phyloP scores from a whole-genome alignment of 2,113 vertebrate species.

The Vombatus ursinus region DNA sequence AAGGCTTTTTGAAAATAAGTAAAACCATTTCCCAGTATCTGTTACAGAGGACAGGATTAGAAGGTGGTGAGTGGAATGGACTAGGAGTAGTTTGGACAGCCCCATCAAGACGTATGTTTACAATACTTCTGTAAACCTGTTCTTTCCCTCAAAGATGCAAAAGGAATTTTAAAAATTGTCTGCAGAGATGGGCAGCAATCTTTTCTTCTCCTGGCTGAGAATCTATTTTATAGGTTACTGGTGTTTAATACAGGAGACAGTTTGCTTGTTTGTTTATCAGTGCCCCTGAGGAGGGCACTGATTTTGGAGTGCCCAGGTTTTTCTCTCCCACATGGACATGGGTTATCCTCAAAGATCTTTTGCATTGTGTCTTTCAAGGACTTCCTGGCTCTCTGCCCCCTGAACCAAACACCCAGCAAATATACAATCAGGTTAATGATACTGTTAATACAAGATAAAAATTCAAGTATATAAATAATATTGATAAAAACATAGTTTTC shows the following conservation, averaged over 20 bases:
- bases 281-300: background rate
- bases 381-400: background rate
- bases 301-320: background rate
- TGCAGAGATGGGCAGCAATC: background rate
- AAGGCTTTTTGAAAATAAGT: background rate
- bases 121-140: background rate
- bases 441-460: background rate
- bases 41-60: background rate
- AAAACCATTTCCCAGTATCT: background rate
- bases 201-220: background rate
- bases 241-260: background rate
- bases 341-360: slow-evolving; percentile 26
- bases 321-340: background rate
- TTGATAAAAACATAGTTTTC: fast-evolving
- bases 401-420: background rate
- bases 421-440: background rate
- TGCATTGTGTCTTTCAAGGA: slow-evolving; percentile 19
- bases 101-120: background rate
- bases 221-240: background rate
- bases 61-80: background rate
- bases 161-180: background rate
- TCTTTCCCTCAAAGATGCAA: background rate
- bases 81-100: background rate
- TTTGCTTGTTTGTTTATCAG: background rate
- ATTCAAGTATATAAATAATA: background rate